Evolutionary conservation across 2,888 invertebrate genomes (phyloP).

Genomic region (Drosophila multiciliata): DNA sequence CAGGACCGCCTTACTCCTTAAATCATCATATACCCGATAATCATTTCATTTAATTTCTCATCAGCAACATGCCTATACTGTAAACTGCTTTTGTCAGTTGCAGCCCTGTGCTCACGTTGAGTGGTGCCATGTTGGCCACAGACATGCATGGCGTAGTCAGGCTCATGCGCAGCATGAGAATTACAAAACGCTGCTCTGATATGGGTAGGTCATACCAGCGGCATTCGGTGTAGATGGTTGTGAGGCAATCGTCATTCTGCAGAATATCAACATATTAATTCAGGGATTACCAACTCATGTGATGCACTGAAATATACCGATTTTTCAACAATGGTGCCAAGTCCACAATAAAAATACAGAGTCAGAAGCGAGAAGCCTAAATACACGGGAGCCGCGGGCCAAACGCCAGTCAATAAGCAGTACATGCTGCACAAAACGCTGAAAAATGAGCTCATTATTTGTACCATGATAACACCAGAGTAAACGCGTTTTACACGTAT

Average conservation of each 20-base stretch:
- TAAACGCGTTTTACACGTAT: constrained; percentile 26
- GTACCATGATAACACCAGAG: constrained; percentile 40
- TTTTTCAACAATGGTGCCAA: constrained; percentile 58
- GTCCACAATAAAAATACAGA: constrained; percentile 54
- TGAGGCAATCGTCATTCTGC: constrained; percentile 60
- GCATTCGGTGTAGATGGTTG: constrained; percentile 56
- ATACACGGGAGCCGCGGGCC: constrained; percentile 57
- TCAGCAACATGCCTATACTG: constrained; percentile 51
- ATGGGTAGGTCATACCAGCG: constrained; percentile 64
- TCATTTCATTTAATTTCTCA: constrained; percentile 9
- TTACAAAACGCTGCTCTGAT: constrained; percentile 53
- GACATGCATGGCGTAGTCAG: constrained; percentile 49
- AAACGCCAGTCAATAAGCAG: constrained; percentile 45
- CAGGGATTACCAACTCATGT: background rate
- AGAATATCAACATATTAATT: background rate
- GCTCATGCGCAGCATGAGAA: constrained; percentile 62
- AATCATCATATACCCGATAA: background rate
- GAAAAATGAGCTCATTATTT: constrained; percentile 33
- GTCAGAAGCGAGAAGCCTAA: constrained; percentile 34
- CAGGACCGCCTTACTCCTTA: background rate
- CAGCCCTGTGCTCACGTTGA: constrained; percentile 61
- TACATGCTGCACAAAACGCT: constrained; percentile 45
- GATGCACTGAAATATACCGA: constrained; percentile 39
- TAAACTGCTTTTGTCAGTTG: constrained; percentile 51
- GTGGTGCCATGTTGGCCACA: constrained; percentile 56